phyloP scores from a whole-genome alignment of 2,113 vertebrate genomes.

The Alethe diademata region DNA sequence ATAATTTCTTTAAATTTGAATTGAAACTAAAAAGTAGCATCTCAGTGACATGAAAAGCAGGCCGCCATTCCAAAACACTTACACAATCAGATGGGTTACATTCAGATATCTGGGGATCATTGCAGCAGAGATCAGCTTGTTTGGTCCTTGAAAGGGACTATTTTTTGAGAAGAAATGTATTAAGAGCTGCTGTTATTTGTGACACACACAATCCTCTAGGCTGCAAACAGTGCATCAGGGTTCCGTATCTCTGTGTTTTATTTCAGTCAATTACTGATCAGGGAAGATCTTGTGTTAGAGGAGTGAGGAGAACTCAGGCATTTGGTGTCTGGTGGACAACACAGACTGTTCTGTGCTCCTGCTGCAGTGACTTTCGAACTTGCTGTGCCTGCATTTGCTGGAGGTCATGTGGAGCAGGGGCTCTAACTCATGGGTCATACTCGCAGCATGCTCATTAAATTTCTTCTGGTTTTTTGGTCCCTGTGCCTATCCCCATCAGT shows the following conservation, averaged over 20 bases:
- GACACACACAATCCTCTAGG: neutral
- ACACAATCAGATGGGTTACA: neutral
- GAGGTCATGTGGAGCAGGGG: neutral
- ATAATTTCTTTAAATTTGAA: neutral
- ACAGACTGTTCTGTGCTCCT: neutral
- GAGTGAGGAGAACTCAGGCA: neutral
- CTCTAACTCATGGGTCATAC: neutral
- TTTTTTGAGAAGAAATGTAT: neutral
- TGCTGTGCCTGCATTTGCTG: fast-evolving
- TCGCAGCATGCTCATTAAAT: neutral
- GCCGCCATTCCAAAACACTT: neutral
- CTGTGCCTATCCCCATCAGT: neutral
- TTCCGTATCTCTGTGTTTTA: neutral
- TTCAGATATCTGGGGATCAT: neutral
- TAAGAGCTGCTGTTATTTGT: neutral
- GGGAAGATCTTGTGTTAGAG: neutral
- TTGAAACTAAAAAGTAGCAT: neutral
- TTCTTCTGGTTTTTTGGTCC: neutral
- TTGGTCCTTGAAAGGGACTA: neutral
- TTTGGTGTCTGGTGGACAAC: neutral
- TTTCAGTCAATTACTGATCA: neutral
- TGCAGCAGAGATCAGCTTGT: neutral
- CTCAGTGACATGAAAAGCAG: neutral
- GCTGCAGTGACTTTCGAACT: neutral
- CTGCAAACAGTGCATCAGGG: neutral